These are phyloP conservation scores for Leucoma salicis DNA, from an alignment of 2,888 invertebrate genomes.

Conservation along the genomic window DNA sequence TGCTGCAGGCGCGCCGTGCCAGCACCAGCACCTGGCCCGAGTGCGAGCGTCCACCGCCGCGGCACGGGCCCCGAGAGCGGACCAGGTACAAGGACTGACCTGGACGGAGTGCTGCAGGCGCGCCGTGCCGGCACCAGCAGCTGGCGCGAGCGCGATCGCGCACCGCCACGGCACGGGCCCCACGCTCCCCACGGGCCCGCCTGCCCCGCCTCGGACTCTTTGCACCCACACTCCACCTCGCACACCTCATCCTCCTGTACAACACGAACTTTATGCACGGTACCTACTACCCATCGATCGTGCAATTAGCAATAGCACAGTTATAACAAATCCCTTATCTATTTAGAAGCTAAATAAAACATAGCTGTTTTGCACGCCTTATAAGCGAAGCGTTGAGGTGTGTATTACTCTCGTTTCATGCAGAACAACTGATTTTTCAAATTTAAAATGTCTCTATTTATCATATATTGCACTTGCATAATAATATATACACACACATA, in stretches of 20 bases:
- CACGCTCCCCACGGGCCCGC: constrained; percentile 71
- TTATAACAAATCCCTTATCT: too few relatives aligned
- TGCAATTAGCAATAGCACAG: too few relatives aligned
- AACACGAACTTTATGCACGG: too few relatives aligned
- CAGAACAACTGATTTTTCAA: too few relatives aligned
- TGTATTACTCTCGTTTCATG: too few relatives aligned
- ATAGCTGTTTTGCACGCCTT: too few relatives aligned
- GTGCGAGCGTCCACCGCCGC: constrained; percentile 68
- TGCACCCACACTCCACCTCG: constrained; percentile 64
- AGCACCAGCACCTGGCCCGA: constrained; percentile 63
- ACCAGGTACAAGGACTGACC: constrained; percentile 51
- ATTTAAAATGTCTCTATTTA: too few relatives aligned
- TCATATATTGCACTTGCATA: too few relatives aligned
- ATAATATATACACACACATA: too few relatives aligned
- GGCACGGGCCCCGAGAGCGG: constrained; percentile 74
- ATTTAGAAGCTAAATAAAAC: too few relatives aligned
- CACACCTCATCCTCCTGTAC: constrained; percentile 64
- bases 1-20: constrained; percentile 52
- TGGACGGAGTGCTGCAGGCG: constrained; percentile 58
- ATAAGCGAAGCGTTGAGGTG: too few relatives aligned
- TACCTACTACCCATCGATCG: too few relatives aligned
- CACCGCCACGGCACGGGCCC: constrained; percentile 70
- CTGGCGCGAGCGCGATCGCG: constrained; percentile 66
- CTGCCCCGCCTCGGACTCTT: constrained; percentile 46
- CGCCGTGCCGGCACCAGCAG: constrained; percentile 54